Evolutionary conservation across 2,113 vertebrate species (phyloP).

Genomic region (Crotalus viridis): DNA sequence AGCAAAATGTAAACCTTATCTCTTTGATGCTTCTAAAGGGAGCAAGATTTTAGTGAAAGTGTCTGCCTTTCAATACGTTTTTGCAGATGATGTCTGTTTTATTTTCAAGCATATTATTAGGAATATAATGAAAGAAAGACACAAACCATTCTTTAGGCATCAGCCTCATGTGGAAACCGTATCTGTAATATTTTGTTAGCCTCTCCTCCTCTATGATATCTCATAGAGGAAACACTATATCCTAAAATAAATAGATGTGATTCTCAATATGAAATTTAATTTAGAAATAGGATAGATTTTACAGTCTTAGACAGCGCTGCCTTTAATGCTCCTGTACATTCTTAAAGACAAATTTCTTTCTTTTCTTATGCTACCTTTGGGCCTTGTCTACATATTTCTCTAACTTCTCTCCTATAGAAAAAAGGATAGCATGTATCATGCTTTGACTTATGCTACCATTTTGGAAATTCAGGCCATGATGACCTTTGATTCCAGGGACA

Average conservation of each 20-base stretch:
- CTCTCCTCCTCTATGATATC: background rate
- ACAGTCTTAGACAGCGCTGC: background rate
- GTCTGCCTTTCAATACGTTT: background rate
- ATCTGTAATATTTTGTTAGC: background rate
- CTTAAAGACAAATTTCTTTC: background rate
- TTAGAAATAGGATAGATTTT: background rate
- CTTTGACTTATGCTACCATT: slow-evolving; percentile 93
- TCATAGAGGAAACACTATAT: background rate
- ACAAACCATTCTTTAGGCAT: background rate
- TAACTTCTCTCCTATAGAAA: slow-evolving; percentile 71
- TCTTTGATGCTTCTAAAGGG: background rate
- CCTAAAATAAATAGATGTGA: background rate
- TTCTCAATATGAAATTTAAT: background rate
- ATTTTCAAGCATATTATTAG: background rate
- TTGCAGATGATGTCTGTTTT: background rate
- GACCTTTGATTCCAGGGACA: slow-evolving; percentile 95
- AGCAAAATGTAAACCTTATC: background rate
- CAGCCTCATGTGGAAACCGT: background rate
- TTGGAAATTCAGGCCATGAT: slow-evolving; percentile 99
- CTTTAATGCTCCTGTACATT: background rate
- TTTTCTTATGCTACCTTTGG: background rate
- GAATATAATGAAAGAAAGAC: background rate
- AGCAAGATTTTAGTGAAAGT: background rate
- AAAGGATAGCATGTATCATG: slow-evolving; percentile 97
- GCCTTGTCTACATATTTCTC: background rate